These are phyloP conservation scores for Danio kyathit DNA, from an alignment of 2,797 vertebrate genomes.

Conservation along the genomic window DNA sequence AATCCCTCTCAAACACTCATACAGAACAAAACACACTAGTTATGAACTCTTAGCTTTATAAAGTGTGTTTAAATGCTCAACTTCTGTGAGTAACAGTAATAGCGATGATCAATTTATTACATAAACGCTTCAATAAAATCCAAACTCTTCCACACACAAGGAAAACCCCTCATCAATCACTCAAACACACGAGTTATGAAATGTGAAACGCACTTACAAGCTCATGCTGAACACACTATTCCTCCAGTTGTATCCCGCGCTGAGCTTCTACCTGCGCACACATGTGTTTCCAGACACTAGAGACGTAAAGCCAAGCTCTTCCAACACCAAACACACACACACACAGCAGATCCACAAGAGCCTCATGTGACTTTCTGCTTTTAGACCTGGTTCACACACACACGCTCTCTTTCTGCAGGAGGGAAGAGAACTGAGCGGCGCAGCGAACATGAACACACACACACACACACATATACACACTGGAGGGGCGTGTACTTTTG, in stretches of 20 bases:
- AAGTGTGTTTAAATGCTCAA: too few species aligned
- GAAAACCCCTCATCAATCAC: background rate
- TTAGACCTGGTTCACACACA: background rate
- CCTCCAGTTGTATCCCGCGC: slow-evolving; percentile 58
- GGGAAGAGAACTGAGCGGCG: slow-evolving; percentile 53
- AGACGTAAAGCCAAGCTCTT: slow-evolving; percentile 65
- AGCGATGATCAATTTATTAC: too few species aligned
- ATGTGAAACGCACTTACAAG: slow-evolving; percentile 72
- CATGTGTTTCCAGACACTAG: background rate
- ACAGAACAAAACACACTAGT: too few species aligned
- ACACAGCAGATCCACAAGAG: background rate
- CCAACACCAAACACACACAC: background rate
- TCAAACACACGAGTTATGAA: background rate
- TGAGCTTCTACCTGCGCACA: slow-evolving; percentile 29
- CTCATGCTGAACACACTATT: slow-evolving; percentile 66
- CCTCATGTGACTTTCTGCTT: slow-evolving; percentile 29
- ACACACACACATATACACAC: slow-evolving; percentile 40
- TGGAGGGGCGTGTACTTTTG: slow-evolving; percentile 28
- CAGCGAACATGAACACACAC: slow-evolving; percentile 62
- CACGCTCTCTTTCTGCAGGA: background rate
- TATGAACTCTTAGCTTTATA: too few species aligned
- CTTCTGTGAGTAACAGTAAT: too few species aligned
- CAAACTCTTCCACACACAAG: background rate
- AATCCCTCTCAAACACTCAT: too few species aligned
- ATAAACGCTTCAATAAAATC: too few species aligned